Percentiles rank a stretch among this genome's conserved stretches.
phyloP scores from a whole-genome alignment of 2,113 vertebrate species.

The Dunckerocampus dactyliophorus region DNA sequence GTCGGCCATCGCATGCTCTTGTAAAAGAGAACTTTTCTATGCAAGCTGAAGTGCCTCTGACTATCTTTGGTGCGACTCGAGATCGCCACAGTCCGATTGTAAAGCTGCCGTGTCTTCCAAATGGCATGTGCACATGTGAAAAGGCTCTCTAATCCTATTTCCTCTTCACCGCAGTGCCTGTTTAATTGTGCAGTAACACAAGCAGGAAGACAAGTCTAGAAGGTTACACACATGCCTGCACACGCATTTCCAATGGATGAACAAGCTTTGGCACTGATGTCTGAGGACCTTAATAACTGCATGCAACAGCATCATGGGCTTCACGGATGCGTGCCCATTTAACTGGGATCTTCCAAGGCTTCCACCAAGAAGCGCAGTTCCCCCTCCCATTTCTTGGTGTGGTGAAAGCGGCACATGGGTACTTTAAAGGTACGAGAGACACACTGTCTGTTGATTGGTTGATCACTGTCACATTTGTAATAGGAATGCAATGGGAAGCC shows the following conservation, averaged over 20 bases:
- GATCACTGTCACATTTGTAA: no score
- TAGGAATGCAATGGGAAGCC: no score
- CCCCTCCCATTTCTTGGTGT: no score
- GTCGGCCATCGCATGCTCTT: no score
- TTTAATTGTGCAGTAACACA: slow-evolving; percentile 29
- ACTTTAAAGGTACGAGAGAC: no score
- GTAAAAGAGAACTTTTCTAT: no score
- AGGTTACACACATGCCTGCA: slow-evolving; percentile 9
- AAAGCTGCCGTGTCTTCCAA: slow-evolving; percentile 10
- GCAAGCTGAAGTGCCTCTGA: no score
- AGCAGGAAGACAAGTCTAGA: slow-evolving; percentile 18
- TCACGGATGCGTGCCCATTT: slow-evolving; percentile 17
- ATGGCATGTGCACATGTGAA: slow-evolving; percentile 6
- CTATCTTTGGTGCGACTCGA: no score
- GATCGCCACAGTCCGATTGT: neutral
- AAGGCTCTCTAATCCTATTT: slow-evolving; percentile 23
- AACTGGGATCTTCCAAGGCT: slow-evolving; percentile 13
- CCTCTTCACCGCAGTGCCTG: slow-evolving; percentile 1
- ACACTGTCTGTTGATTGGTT: no score
- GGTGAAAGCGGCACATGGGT: no score
- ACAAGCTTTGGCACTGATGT: slow-evolving; percentile 26
- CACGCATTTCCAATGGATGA: slow-evolving; percentile 9
- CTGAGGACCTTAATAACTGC: slow-evolving; percentile 27
- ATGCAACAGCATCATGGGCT: slow-evolving; percentile 37
- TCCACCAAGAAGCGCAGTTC: no score